These are phyloP conservation scores for Oscheius onirici DNA, from an alignment of 2,888 invertebrate species.

Conservation along the genomic window DNA sequence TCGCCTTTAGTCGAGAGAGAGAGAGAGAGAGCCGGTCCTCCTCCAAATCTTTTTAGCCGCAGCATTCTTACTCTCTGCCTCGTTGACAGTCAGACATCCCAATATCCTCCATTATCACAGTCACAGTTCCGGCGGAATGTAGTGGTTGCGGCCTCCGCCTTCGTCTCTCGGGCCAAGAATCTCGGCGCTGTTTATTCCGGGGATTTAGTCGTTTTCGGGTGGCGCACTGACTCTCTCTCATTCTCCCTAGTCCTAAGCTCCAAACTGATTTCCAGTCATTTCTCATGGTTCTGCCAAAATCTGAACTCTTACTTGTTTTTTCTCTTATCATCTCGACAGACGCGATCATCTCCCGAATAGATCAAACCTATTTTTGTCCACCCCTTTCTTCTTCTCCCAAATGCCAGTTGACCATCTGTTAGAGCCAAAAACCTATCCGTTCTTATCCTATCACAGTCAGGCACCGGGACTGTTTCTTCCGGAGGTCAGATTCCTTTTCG, in stretches of 20 bases:
- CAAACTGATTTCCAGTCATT: background rate
- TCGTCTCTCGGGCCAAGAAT: constrained; percentile 1
- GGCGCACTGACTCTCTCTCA: constrained; percentile 4
- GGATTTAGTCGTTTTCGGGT: constrained; percentile 31
- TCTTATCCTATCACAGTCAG: background rate
- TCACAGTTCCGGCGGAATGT: background rate
- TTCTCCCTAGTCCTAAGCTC: background rate
- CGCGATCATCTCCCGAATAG: background rate
- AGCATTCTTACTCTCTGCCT: background rate
- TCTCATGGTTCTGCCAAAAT: background rate
- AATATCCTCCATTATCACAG: too few species aligned
- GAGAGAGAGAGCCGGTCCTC: constrained; percentile 24
- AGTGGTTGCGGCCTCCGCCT: background rate
- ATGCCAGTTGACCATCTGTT: background rate
- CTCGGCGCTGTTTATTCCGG: constrained; percentile 32
- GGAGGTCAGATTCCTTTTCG: background rate
- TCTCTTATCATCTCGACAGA: constrained; percentile 2
- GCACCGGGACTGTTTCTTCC: background rate
- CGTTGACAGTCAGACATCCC: too few species aligned
- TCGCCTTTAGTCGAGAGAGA: constrained; percentile 2
- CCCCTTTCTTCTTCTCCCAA: background rate
- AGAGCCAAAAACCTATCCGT: background rate
- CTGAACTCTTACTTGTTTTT: background rate
- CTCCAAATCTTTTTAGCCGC: constrained; percentile 22
- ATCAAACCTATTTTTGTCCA: background rate